These are phyloP conservation scores for Heteropelma amictum DNA, from an alignment of 2,888 invertebrate species.

Conservation along the genomic window DNA sequence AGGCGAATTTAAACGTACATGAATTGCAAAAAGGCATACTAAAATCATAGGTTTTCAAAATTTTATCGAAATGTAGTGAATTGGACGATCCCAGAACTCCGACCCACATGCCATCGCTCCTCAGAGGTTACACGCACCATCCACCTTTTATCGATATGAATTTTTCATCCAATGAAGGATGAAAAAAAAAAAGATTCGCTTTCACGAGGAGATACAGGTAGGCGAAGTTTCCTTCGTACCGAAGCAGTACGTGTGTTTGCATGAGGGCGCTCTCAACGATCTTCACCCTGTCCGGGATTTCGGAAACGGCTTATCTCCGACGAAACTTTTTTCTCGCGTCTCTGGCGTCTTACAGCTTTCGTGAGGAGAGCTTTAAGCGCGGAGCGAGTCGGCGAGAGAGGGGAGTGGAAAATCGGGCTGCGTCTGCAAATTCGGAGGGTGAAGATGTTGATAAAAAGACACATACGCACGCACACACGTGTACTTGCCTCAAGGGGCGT, in stretches of 20 bases:
- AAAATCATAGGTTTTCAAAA: too few species aligned
- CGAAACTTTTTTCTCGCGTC: slow-evolving; percentile 33
- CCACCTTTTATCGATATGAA: slow-evolving; percentile 6
- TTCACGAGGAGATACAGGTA: neutral
- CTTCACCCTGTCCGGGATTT: slow-evolving; percentile 34
- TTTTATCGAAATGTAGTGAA: too few species aligned
- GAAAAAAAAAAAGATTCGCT: slow-evolving; percentile 15
- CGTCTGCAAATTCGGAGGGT: slow-evolving; percentile 1
- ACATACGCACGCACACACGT: neutral
- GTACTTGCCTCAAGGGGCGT: slow-evolving; percentile 5
- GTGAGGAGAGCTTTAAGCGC: slow-evolving; percentile 16
- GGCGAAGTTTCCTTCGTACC: neutral
- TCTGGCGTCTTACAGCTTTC: slow-evolving; percentile 37
- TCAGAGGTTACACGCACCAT: neutral
- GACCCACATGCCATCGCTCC: neutral
- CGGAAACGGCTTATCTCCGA: slow-evolving; percentile 46
- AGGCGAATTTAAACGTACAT: too few species aligned
- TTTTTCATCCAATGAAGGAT: slow-evolving; percentile 3
- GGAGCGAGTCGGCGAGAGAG: neutral
- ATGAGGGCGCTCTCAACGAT: neutral
- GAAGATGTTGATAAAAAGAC: neutral
- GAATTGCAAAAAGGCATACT: too few species aligned
- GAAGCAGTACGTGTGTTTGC: neutral
- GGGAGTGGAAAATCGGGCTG: slow-evolving; percentile 12
- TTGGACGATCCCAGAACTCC: too few species aligned